Conservation (phyloP, 2,888 invertebrate genomes). For the Limnephilus rhombicus region DNA sequence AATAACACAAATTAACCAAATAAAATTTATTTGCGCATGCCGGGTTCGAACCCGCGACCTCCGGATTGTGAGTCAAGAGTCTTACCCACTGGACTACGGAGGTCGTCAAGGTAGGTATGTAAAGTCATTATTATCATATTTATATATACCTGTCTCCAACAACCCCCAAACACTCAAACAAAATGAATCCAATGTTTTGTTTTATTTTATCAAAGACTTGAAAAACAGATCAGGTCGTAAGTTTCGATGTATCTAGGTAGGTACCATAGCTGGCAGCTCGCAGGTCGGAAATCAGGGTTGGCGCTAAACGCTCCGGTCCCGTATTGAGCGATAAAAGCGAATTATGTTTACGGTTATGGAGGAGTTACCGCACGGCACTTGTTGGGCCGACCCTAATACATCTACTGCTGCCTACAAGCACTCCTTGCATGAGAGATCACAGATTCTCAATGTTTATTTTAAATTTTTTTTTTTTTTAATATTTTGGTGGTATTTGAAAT, state of each 20-base stretch:
- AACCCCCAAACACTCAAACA: too few relatives aligned
- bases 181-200: neutral
- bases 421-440: neutral
- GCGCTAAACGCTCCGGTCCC: constrained; percentile 65
- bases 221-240: constrained; percentile 52
- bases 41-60: too few relatives aligned
- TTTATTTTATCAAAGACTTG: neutral
- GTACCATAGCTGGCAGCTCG: neutral
- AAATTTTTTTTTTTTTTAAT: neutral
- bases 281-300: constrained; percentile 58
- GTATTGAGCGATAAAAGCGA: constrained; percentile 66
- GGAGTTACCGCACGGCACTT: constrained; percentile 61
- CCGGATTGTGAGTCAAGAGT: too few relatives aligned
- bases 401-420: neutral
- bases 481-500: neutral
- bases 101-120: too few relatives aligned
- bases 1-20: too few relatives aligned
- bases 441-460: neutral
- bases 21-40: too few relatives aligned
- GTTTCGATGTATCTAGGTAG: neutral
- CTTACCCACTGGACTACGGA: too few relatives aligned
- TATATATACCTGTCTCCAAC: too few relatives aligned
- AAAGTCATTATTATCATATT: too few relatives aligned
- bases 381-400: constrained; percentile 57
- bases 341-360: constrained; percentile 66